Evolutionary conservation across 1,140 invertebrate species (phyloP).

Genomic region (Conus betulinus): DNA sequence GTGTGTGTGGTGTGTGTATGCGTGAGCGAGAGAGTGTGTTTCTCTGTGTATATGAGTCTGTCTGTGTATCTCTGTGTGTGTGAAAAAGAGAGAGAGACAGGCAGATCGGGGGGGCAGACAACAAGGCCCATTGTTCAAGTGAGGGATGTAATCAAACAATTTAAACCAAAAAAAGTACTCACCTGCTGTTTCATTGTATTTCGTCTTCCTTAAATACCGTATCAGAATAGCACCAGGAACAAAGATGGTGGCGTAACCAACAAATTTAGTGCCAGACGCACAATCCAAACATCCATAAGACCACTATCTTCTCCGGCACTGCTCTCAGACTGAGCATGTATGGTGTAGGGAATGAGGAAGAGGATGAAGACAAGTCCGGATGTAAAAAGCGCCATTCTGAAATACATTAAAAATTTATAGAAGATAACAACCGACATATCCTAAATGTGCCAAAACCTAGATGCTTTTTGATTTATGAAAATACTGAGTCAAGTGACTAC

Average conservation of each 20-base stretch:
- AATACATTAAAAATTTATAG: not conserved
- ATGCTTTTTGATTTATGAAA: not conserved
- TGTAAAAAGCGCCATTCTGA: slow-evolving; percentile 17
- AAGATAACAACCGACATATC: not conserved
- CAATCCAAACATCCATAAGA: slow-evolving; percentile 83
- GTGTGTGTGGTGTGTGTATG: no score
- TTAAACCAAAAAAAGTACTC: slow-evolving; percentile 70
- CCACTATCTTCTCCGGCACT: not conserved
- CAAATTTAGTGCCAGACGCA: slow-evolving; percentile 84
- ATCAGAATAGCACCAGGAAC: slow-evolving; percentile 90
- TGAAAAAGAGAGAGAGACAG: no score
- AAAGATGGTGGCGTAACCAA: slow-evolving; percentile 91
- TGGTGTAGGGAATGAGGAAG: slow-evolving; percentile 12
- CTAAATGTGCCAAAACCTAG: no score
- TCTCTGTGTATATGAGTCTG: no score
- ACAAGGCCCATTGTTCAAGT: no score
- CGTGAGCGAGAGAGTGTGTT: no score
- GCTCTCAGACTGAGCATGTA: not conserved
- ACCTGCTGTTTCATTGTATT: slow-evolving; percentile 88
- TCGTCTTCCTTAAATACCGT: slow-evolving; percentile 87
- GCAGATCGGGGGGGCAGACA: no score
- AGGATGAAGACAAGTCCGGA: not conserved
- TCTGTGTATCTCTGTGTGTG: no score
- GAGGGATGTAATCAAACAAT: no score
- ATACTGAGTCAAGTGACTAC: not conserved